These are phyloP conservation scores for Apteryx owenii DNA, from an alignment of 2,113 vertebrate species.

Conservation along the genomic window DNA sequence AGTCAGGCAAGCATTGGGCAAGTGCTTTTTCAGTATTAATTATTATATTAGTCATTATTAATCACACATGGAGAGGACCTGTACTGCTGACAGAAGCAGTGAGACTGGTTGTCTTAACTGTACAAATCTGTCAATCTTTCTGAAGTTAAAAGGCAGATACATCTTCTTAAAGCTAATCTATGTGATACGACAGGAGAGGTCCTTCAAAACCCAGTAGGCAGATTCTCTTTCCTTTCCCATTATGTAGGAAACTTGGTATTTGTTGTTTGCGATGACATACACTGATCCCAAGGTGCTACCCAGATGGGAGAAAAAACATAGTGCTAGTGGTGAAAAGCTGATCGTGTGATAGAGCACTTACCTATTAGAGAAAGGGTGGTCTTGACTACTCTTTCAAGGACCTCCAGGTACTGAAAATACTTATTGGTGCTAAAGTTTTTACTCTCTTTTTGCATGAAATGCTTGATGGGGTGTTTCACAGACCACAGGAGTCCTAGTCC, in stretches of 20 bases:
- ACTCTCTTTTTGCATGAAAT: constrained; percentile 71
- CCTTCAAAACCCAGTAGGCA: background rate
- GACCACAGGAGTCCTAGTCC: constrained; percentile 85
- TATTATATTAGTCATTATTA: no score
- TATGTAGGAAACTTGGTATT: background rate
- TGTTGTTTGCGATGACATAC: background rate
- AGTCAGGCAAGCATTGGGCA: no score
- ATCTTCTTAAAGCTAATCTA: background rate
- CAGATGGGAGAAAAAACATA: background rate
- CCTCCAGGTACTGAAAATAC: constrained; percentile 75
- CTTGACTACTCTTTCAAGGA: constrained; percentile 78
- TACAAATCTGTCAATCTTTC: background rate
- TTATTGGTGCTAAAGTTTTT: background rate
- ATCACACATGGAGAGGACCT: no score
- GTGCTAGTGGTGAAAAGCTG: background rate
- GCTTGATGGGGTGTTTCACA: constrained; percentile 78
- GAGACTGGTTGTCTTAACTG: background rate
- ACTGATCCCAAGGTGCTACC: no score
- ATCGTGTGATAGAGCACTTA: constrained; percentile 59
- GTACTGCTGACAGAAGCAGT: background rate
- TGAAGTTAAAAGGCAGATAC: background rate
- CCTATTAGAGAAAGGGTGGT: constrained; percentile 81
- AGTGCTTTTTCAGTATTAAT: no score
- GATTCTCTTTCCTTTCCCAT: background rate
- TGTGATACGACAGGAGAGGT: background rate